Conservation (phyloP, 2,888 invertebrate genomes). For the Argyra leucocephala region DNA sequence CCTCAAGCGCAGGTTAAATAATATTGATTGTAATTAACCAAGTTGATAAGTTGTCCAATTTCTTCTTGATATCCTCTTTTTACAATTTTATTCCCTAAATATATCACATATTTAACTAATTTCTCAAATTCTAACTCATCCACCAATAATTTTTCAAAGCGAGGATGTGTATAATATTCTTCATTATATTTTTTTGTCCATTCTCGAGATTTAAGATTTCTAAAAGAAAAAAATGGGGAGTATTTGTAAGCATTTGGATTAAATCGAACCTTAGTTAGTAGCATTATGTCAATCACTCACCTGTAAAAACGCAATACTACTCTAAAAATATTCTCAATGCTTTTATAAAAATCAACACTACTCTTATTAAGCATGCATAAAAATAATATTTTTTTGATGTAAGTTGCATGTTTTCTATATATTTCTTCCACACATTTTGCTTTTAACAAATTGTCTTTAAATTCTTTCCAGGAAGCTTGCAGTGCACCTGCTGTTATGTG, state of each 20-base stretch:
- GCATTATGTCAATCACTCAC: conserved; percentile 27
- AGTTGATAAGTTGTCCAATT: conserved; percentile 39
- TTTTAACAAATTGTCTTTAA: conserved; percentile 56
- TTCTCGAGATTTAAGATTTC: conserved; percentile 35
- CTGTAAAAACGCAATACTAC: conserved; percentile 54
- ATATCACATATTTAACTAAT: conserved; percentile 38
- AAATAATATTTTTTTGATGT: conserved; percentile 65
- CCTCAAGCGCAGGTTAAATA: conserved; percentile 24
- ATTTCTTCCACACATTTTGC: conserved; percentile 62
- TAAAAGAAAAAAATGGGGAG: conserved; percentile 19
- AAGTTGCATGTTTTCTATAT: conserved; percentile 60
- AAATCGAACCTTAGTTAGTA: background rate
- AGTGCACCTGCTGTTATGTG: conserved; percentile 69
- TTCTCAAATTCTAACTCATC: conserved; percentile 40
- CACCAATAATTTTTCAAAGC: conserved; percentile 35
- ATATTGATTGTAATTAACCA: conserved; percentile 41
- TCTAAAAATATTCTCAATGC: conserved; percentile 61
- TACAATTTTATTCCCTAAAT: conserved; percentile 41
- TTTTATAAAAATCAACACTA: conserved; percentile 57
- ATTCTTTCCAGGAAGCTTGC: conserved; percentile 63
- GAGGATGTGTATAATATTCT: conserved; percentile 36
- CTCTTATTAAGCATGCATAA: conserved; percentile 64
- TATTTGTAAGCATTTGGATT: too few species aligned
- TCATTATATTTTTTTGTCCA: conserved; percentile 31
- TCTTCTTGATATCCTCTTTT: conserved; percentile 41